phyloP scores from a whole-genome alignment of 2,113 vertebrate species.

The Numenius arquata region DNA sequence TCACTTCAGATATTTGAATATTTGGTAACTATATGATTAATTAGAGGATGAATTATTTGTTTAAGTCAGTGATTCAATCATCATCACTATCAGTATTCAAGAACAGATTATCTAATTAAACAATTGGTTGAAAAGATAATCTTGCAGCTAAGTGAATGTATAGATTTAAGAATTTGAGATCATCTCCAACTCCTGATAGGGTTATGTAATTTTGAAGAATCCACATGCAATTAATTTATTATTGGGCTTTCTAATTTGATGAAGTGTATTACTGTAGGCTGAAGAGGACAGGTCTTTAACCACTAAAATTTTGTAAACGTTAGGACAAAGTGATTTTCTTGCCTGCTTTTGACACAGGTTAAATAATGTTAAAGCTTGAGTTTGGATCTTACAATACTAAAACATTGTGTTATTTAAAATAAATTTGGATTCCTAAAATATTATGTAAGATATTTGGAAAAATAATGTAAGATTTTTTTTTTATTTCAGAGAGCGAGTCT shows the following conservation, averaged over 20 bases:
- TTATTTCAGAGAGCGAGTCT: constrained; percentile 74
- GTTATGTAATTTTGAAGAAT: not conserved
- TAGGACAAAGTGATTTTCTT: not conserved
- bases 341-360: not conserved
- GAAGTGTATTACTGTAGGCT: not conserved
- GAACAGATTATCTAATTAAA: constrained; percentile 15
- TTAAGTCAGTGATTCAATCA: constrained; percentile 11
- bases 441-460: not conserved
- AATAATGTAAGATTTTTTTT: not conserved
- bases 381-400: not conserved
- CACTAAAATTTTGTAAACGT: not conserved
- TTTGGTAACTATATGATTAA: not conserved
- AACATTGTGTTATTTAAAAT: not conserved
- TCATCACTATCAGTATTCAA: not conserved
- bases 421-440: not conserved
- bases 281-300: not conserved
- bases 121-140: constrained; percentile 28
- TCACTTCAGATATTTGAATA: constrained; percentile 10
- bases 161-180: constrained; percentile 22
- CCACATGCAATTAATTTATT: not conserved
- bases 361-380: not conserved
- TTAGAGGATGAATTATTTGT: constrained; percentile 22
- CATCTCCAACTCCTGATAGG: not conserved
- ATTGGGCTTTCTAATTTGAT: not conserved
- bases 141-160: not conserved